Evolutionary conservation across 2,113 vertebrate genomes (phyloP), one percentile per base, ranked within the genome.

Genomic region (Tachuris rubrigastra): DNA sequence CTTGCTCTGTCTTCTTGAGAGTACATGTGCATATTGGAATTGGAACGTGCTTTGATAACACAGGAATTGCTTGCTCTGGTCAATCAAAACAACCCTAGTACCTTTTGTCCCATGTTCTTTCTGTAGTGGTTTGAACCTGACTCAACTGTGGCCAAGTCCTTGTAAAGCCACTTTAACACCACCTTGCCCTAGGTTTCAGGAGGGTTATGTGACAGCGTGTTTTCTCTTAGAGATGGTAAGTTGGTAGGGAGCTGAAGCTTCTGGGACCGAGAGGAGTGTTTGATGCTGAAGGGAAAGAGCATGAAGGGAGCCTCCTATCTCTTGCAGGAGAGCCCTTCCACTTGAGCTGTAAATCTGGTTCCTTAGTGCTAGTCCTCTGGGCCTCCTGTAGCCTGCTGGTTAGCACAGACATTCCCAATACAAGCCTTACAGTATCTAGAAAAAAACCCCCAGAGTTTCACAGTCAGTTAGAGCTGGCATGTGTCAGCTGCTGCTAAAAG

Each of bases 401-500:
- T 87, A 66, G 62, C 10, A 10, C 44, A 87, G 62, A 10, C 67
- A 77, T 93, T 60, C 75, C 59, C 46, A 66, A 8, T 30, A 13
- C 9, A 41, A 59, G 30, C 30, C 42, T 80, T 83, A 55, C 4
- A 7, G 50, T 53, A 86, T 31, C 86, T 66, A 37, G 77, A 12
- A 65, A 55, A 68, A 27, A 27, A 49, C 0, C 1, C 17, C 13
- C 6, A 42, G 39, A 93, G 71, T 65, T 84, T 89, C 60, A 30
- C 50, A 12, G 72, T 80, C 4, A 6, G 73, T 73, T 92, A 35
- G 68, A 69, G 76, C 67, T 84, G 76, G 76, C 65, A 13, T 83
- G 49, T 87, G 81, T 87, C 66, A 90, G 81, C 90, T 91, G 76
- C 71, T 93, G 81, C 87, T 58, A 79, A 44, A 88, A 85, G 88